phyloP scores from a whole-genome alignment of 2,888 invertebrate genomes.

The Heteromyza rotundicornis region DNA sequence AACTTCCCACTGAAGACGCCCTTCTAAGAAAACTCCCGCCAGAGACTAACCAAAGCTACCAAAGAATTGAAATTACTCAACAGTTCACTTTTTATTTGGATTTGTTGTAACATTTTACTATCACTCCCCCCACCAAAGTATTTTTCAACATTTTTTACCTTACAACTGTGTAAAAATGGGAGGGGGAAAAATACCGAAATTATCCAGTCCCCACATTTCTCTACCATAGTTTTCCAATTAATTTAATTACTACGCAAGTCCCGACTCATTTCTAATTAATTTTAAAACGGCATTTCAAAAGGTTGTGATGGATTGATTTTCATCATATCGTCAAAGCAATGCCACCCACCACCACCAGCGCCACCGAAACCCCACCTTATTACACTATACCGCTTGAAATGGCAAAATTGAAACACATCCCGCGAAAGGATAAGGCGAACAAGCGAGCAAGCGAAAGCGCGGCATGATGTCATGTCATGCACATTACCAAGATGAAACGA shows the following conservation, averaged over 20 bases:
- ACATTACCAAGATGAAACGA: conserved; percentile 6
- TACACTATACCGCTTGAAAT: no score
- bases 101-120: no score
- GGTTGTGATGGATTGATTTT: conserved; percentile 27
- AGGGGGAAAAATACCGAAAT: background rate
- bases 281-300: conserved; percentile 22
- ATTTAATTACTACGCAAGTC: background rate
- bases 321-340: background rate
- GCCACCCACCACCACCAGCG: background rate
- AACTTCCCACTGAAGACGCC: no score
- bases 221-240: background rate
- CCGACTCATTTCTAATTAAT: conserved; percentile 22
- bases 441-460: background rate
- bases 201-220: background rate
- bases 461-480: conserved; percentile 23
- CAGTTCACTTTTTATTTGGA: no score
- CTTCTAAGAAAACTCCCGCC: no score
- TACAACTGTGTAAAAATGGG: background rate
- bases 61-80: no score
- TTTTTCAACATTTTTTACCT: background rate
- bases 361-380: background rate
- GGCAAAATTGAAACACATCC: conserved; percentile 13
- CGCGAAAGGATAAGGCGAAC: conserved; percentile 20
- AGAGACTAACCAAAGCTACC: no score
- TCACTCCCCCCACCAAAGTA: no score